Evolutionary conservation across 2,797 vertebrate genomes (phyloP).

Genomic region (Lutjanus campechanus): DNA sequence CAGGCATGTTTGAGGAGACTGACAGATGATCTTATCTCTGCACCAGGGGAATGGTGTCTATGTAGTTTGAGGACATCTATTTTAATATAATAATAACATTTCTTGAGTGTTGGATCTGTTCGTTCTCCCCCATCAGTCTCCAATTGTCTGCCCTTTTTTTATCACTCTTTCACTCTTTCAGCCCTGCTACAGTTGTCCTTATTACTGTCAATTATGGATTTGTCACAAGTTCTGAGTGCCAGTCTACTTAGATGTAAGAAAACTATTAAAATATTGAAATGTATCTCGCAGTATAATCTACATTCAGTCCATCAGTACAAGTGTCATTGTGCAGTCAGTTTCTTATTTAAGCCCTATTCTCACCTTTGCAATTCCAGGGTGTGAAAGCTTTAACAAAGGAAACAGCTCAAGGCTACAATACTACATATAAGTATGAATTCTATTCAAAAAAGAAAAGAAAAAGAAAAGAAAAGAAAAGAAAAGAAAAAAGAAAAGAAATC

Average conservation of each 20-base stretch:
- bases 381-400: conserved; percentile 17
- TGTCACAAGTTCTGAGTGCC: conserved; percentile 1
- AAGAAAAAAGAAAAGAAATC: neutral
- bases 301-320: neutral
- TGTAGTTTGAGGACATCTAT: conserved; percentile 35
- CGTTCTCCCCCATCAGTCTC: neutral
- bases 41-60: neutral
- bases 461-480: neutral
- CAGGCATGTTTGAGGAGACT: conserved; percentile 5
- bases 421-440: neutral
- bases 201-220: conserved; percentile 20
- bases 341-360: conserved; percentile 8
- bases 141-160: neutral
- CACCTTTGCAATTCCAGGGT: neutral
- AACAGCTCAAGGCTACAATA: conserved; percentile 10
- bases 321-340: conserved; percentile 12
- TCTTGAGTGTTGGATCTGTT: conserved; percentile 3
- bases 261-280: conserved; percentile 20
- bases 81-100: conserved; percentile 39
- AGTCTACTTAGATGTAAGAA: conserved; percentile 2
- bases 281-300: neutral
- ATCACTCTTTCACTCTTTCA: conserved; percentile 1
- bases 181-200: neutral
- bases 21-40: conserved; percentile 38
- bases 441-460: neutral